Evolutionary conservation across 2,888 invertebrate genomes (phyloP).

Genomic region (Amblyteles armatorius): DNA sequence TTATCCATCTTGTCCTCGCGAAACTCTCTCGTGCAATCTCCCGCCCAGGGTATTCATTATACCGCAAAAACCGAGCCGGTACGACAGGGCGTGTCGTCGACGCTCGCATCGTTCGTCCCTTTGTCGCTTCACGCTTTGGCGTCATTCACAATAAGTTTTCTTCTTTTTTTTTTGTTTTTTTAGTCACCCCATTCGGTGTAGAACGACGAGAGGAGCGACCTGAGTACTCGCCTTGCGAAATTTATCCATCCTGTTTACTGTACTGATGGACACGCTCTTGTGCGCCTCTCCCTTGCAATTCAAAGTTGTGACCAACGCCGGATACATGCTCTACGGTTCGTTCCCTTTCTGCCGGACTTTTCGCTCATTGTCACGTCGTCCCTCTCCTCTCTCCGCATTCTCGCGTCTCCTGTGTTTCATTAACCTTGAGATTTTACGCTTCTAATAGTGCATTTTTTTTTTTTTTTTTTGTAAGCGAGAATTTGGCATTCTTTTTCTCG

Average conservation of each 20-base stretch:
- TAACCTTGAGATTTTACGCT: not conserved
- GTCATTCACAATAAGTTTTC: conserved; percentile 35
- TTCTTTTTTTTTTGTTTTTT: conserved; percentile 35
- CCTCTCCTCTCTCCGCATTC: not conserved
- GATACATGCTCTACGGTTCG: conserved; percentile 55
- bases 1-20: conserved; percentile 39
- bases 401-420: not conserved
- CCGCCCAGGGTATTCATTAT: conserved; percentile 45
- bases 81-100: conserved; percentile 2
- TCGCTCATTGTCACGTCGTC: conserved; percentile 26
- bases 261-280: conserved; percentile 54
- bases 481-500: not conserved
- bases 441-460: not conserved
- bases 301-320: conserved; percentile 48
- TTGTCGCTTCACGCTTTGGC: conserved; percentile 47
- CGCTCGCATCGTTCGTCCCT: conserved; percentile 48
- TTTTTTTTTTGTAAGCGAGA: not conserved
- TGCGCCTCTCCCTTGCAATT: conserved; percentile 48
- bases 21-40: conserved; percentile 43
- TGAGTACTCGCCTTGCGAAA: conserved; percentile 29
- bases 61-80: conserved; percentile 3
- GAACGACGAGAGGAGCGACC: conserved; percentile 41
- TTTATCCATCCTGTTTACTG: conserved; percentile 28
- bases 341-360: conserved; percentile 50
- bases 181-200: conserved; percentile 27